Base-by-base conservation (phyloP, 1,140 invertebrate species). In the Sitodiplosis mosellana region DNA sequence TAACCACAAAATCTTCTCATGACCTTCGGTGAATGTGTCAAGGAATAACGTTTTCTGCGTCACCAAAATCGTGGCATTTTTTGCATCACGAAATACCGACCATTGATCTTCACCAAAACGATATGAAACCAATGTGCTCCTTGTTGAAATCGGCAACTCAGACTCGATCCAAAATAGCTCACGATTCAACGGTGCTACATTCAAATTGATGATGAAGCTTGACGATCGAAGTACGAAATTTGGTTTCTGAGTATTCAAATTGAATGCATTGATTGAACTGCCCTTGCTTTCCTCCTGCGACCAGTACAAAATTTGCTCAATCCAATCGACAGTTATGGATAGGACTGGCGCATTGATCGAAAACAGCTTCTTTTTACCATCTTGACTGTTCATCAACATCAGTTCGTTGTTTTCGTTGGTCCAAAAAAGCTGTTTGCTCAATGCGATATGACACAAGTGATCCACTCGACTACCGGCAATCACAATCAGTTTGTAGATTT, bases 231-330 rank as follows among this genome's bases (percentile, higher is more conserved):
- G 56, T 11, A 62, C 8, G 0, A 53, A 51, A 11, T 55, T 42
- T 0, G 58, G 57, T 10, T 53, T 52, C 17, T 57, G 42, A 7
- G 60, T 59, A 46, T 74, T 77, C 14, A 82, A 56, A 53, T 78
- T 71, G 17, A 78, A 59, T 33, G 69, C 63, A 55, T 75, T 77
- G 19, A 80, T 64, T 0, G 66, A 53, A 0, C 63, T 63, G 3
- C 55, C 63, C 47, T 66, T 60, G 10, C 71, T 63, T 52, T 71
- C 69, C 2, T 65, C 58, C 61, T 87, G 82, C 0, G 78, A 69
- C 79, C 83, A 86, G 57, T 89, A 93, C 1, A 93, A 62, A 41
- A 77, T 77, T 43, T 84, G 70, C 37, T 79, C 76, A 10, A 93
- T 73, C 89, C 89, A 94, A 62, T 94, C 88, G 0, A 87, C 68